These are phyloP conservation scores for Sebastes minor DNA, from an alignment of 2,797 vertebrate genomes.

Conservation along the genomic window DNA sequence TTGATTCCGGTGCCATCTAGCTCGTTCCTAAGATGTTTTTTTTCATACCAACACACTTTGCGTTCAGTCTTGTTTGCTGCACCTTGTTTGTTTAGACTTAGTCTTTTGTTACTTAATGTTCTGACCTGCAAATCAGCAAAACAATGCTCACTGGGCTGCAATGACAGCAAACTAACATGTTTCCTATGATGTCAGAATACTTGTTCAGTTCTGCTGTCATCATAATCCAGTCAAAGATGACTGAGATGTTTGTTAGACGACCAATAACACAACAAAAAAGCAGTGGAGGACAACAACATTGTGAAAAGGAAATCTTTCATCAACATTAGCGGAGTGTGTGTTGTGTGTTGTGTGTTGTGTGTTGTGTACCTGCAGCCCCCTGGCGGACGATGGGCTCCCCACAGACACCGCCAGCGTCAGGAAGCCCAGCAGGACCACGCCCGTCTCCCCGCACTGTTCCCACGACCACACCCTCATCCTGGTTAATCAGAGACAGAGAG, in stretches of 20 bases:
- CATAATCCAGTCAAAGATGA: background rate
- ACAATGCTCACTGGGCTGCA: background rate
- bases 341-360: background rate
- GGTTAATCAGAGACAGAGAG: constrained; percentile 3
- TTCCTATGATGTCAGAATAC: background rate
- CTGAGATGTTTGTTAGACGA: background rate
- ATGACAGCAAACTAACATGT: background rate
- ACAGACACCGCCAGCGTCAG: constrained; percentile 76
- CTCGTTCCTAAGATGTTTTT: too few species aligned
- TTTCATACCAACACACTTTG: too few species aligned
- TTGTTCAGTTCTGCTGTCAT: too few species aligned
- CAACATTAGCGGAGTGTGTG: too few species aligned
- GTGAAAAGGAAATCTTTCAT: background rate
- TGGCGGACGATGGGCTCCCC: constrained; percentile 78
- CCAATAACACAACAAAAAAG: background rate
- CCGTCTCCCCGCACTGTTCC: constrained; percentile 70
- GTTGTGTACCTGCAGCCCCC: constrained; percentile 61
- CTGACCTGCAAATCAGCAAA: background rate
- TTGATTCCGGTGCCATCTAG: too few species aligned
- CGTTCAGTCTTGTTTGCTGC: too few species aligned
- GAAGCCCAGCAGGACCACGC: constrained; percentile 79
- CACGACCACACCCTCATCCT: constrained; percentile 81
- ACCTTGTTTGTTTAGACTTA: background rate
- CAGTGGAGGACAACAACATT: background rate
- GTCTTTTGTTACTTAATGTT: background rate